Evolutionary conservation across 2,888 invertebrate genomes (phyloP), one percentile per base, ranked within the genome.

Genomic region (Latrodectus elegans): DNA sequence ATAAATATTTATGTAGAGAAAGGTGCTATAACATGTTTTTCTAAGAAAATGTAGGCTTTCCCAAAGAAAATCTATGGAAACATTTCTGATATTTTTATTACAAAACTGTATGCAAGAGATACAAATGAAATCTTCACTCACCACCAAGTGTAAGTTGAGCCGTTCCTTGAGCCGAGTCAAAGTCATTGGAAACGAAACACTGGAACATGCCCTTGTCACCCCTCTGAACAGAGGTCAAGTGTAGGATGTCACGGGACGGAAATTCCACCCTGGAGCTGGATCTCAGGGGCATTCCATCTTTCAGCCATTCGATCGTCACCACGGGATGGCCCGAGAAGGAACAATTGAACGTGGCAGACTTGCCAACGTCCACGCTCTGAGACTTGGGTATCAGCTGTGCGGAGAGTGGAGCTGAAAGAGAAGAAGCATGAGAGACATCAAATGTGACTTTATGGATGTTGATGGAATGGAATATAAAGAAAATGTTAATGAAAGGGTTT

Each of bases 141-240:
- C 89, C 95, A 90, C 97, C 96, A 91, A 97, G 94, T 90, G 95
- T 94, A 73, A 96, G 94, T 92, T 97, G 96, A 1, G 96, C 95
- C 0, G 95, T 95, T 14, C 96, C 96, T 92, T 96, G 96, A 22
- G 95, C 95, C 92, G 96, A 96, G 91, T 97, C 96, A 93, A 95
- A 95, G 90, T 95, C 95, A 91, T 96, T 96, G 91, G 95, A 95
- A 9, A 95, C 96, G 90, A 97, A 95, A 92, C 97, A 98, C 91
- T 98, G 97, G 92, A 97, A 97, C 94, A 97, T 95, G 68, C 97
- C 98, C 86, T 95, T 95, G 92, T 97, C 97, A 85, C 95, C 95
- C 90, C 95, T 95, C 90, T 95, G 95, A 78, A 97, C 95, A 14
- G 92, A 94, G 93, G 91, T 94, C 93, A 92, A 95, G 91, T 91